These are phyloP conservation scores for Polypedilum pembai DNA, from an alignment of 1,140 invertebrate genomes.

Conservation along the genomic window DNA sequence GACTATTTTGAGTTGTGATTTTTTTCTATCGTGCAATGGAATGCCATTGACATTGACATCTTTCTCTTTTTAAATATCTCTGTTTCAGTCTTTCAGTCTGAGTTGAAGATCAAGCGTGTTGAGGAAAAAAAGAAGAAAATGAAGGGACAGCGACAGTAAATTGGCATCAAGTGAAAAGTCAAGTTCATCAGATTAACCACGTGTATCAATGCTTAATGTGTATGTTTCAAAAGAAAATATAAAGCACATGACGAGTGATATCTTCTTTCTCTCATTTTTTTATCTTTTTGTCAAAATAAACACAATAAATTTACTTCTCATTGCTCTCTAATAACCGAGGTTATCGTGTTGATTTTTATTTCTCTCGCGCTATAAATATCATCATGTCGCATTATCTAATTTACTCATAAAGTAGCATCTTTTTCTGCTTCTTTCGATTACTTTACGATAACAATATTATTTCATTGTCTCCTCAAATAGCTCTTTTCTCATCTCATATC, in stretches of 20 bases:
- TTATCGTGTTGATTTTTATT: not conserved
- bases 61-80: too few relatives aligned
- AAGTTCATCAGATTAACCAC: not conserved
- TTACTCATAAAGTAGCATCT: too few relatives aligned
- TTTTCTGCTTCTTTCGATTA: too few relatives aligned
- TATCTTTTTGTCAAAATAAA: slow-evolving; percentile 13
- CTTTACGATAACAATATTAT: too few relatives aligned
- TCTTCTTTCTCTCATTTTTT: not conserved
- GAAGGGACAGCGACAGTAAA: not conserved
- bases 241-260: not conserved
- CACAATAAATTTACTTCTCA: not conserved
- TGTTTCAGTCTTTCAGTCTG: too few relatives aligned
- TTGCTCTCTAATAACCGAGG: not conserved
- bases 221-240: not conserved
- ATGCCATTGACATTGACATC: slow-evolving; percentile 1
- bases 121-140: not conserved
- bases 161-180: too few relatives aligned
- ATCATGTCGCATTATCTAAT: too few relatives aligned
- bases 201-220: not conserved
- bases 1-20: not conserved
- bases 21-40: not conserved
- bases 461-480: too few relatives aligned
- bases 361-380: not conserved
- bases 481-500: too few relatives aligned
- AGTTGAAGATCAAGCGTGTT: too few relatives aligned